Conservation (phyloP, 2,113 vertebrate species). For the Oncorhynchus mykiss region DNA sequence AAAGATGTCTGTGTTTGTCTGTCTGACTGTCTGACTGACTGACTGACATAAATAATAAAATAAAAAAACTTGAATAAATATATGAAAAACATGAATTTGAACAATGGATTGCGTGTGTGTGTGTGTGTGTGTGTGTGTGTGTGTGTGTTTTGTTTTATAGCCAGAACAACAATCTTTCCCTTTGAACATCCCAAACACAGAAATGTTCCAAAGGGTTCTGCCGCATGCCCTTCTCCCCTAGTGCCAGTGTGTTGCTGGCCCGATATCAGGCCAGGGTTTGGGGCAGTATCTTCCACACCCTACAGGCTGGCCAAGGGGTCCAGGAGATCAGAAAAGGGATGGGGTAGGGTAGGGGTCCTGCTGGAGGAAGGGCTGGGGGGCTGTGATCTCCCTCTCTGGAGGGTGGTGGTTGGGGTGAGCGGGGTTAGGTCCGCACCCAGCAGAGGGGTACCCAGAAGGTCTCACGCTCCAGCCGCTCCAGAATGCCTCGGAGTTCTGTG, state of each 20-base stretch:
- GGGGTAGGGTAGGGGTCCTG: conserved; percentile 16
- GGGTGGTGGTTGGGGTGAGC: not conserved
- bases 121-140: not conserved
- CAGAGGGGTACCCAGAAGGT: conserved; percentile 86
- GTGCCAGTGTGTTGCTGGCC: conserved; percentile 11
- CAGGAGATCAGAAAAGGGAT: no score
- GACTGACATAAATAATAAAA: conserved; percentile 22
- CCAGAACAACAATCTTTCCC: conserved; percentile 14
- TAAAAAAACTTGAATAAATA: conserved; percentile 28
- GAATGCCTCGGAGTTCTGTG: conserved; percentile 77
- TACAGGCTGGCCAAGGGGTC: conserved; percentile 2
- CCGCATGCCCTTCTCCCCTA: conserved; percentile 27
- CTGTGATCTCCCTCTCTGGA: conserved; percentile 9
- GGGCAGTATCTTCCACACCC: conserved; percentile 16
- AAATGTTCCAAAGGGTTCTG: conserved; percentile 28
- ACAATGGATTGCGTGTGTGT: not conserved
- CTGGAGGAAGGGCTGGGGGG: not conserved
- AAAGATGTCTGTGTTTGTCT: conserved; percentile 6
- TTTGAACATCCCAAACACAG: conserved; percentile 14
- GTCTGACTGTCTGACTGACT: conserved; percentile 20
- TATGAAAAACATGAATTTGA: conserved; percentile 3
- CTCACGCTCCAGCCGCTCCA: conserved; percentile 86
- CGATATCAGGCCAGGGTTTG: conserved; percentile 1
- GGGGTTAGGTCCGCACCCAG: conserved; percentile 84
- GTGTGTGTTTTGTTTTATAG: not conserved